phyloP scores from a whole-genome alignment of 2,113 vertebrate genomes.

The Anoura caudifer region DNA sequence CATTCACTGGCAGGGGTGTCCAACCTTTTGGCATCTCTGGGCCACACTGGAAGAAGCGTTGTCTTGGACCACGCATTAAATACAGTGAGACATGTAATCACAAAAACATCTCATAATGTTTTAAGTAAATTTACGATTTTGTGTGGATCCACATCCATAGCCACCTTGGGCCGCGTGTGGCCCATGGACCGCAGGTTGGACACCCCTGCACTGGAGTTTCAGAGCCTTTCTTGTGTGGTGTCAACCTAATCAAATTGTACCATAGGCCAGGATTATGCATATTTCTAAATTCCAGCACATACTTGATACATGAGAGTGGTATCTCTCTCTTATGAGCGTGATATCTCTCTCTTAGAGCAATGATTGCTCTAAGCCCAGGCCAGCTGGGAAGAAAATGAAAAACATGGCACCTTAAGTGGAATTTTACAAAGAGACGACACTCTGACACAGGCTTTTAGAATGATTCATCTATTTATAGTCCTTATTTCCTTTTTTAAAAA shows the following conservation, averaged over 20 bases:
- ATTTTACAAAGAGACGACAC: slow-evolving; percentile 28
- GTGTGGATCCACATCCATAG: no score
- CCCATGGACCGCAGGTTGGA: no score
- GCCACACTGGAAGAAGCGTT: no score
- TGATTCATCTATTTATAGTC: background rate
- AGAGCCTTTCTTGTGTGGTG: background rate
- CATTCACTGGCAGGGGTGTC: no score
- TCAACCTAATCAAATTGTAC: background rate
- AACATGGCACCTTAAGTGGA: background rate
- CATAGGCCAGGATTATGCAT: background rate
- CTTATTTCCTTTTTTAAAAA: background rate
- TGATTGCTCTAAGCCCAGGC: background rate
- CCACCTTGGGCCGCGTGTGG: no score
- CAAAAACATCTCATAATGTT: no score
- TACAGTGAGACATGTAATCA: no score
- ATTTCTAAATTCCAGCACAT: background rate
- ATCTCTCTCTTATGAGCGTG: no score
- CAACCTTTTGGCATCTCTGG: no score
- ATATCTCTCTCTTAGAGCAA: no score
- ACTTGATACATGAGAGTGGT: background rate
- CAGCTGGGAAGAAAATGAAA: slow-evolving; percentile 17
- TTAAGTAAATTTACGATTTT: no score
- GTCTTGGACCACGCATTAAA: no score
- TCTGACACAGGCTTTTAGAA: slow-evolving; percentile 1
- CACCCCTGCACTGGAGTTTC: background rate